Evolutionary conservation across 2,113 vertebrate species (phyloP), one percentile per base, ranked within the genome.

Genomic region (Isichthys henryi): DNA sequence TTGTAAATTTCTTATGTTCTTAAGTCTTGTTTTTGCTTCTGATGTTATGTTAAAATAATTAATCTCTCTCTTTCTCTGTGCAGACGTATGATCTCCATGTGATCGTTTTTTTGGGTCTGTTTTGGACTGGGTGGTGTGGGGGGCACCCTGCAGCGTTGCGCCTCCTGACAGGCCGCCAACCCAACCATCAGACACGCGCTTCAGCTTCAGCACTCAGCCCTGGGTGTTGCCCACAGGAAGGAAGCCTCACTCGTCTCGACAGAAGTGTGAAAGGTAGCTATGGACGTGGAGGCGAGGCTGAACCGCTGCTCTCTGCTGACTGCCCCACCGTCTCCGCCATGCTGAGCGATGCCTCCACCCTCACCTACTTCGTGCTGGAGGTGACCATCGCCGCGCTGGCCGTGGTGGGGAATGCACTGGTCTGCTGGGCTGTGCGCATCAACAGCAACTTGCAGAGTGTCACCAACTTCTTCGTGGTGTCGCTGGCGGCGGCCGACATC

Each of bases 381-480:
- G 94, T 99, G 93, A 93, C 96, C 94, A 98, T 99, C 0, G 98
- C 98, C 0, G 93, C 95, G 88, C 92, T 99, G 95, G 96, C 98
- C 56, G 94, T 99, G 91, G 91, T 96, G 90, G 98, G 98, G n/a
- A 99, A 99, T 23, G 92, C 98, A 90, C 95, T 99, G 92, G 98
- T 99, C 91, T 98, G 97, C 95, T 99, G 98, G 97, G 97, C 98
- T 0, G 98, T 99, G 80, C 96, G 94, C 90, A 91, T 98, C 89
- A 99, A 99, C 91, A 98, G 97, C 95, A 98, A 98, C 94, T 93
- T 99, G 91, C 98, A 98, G 95, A 99, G 95, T 88, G 97, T 98
- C 96, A 99, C 98, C 94, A 99, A 99, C 94, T 98, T 96, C 91
- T 99, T 99, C 0, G 96, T 99, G 94, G 97, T 98, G 88, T 99